Conservation (phyloP, 2,888 invertebrate genomes). For the Drosophila neotestacea region DNA sequence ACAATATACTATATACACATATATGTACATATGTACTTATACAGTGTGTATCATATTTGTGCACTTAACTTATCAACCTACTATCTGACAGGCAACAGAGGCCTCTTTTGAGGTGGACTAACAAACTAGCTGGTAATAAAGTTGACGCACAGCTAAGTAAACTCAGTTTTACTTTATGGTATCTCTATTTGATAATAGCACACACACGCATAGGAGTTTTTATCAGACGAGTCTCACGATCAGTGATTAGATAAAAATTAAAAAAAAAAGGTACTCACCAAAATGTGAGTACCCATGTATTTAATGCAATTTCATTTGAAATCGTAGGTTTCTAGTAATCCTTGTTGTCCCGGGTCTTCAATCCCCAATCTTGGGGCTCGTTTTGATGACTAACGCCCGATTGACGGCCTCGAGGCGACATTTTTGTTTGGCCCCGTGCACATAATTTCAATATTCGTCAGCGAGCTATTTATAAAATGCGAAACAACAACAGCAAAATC, state of each 20-base stretch:
- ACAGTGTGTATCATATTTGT: conserved; percentile 42
- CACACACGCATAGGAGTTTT: conserved; percentile 26
- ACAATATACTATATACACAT: neutral
- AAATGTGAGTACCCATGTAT: conserved; percentile 27
- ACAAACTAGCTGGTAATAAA: conserved; percentile 31
- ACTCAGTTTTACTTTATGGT: conserved; percentile 43
- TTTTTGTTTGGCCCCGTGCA: conserved; percentile 77
- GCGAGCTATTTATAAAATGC: conserved; percentile 77
- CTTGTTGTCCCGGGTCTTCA: conserved; percentile 26
- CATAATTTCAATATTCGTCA: conserved; percentile 82
- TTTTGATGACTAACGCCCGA: conserved; percentile 39
- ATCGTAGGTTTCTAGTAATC: conserved; percentile 27
- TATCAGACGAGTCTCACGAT: conserved; percentile 55
- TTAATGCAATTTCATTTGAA: conserved; percentile 1
- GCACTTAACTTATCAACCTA: conserved; percentile 63
- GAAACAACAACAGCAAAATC: conserved; percentile 51
- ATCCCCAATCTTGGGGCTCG: conserved; percentile 8
- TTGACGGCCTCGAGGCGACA: conserved; percentile 72
- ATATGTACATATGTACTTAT: conserved; percentile 14
- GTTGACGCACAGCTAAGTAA: conserved; percentile 72
- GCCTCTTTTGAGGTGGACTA: conserved; percentile 63
- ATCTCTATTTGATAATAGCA: conserved; percentile 53
- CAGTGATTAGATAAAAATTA: conserved; percentile 50
- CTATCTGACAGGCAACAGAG: conserved; percentile 69
- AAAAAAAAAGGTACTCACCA: conserved; percentile 3